Percentiles rank a stretch among this genome's conserved stretches.
These are phyloP conservation scores for Plodia interpunctella DNA, from an alignment of 1,140 invertebrate species.

Conservation along the genomic window DNA sequence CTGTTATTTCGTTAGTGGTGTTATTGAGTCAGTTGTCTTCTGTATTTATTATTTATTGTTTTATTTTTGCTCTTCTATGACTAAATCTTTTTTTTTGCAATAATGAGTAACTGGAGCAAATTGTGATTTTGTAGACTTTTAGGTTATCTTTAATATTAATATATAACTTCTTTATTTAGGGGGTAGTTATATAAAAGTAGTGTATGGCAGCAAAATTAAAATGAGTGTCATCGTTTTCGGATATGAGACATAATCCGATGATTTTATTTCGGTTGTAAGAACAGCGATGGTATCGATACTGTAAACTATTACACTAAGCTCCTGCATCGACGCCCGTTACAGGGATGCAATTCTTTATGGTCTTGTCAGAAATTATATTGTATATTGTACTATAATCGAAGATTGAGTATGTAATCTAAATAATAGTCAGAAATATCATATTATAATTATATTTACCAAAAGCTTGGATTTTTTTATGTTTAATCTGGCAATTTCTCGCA, in stretches of 20 bases:
- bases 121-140: not conserved
- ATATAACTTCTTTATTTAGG: not conserved
- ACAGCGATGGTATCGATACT: not conserved
- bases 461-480: not conserved
- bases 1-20: too few relatives aligned
- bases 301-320: too few relatives aligned
- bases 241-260: slow-evolving; percentile 5
- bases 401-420: not conserved
- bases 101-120: not conserved
- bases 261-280: not conserved
- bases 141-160: not conserved
- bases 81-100: not conserved
- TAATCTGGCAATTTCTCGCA: not conserved
- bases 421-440: not conserved
- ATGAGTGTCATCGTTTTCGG: not conserved
- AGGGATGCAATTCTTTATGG: slow-evolving; percentile 17
- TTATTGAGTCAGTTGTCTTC: not conserved
- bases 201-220: not conserved
- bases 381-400: not conserved
- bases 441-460: not conserved
- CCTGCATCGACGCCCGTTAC: slow-evolving; percentile 11
- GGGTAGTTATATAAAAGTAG: not conserved
- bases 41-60: not conserved
- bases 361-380: slow-evolving; percentile 3
- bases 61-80: not conserved